phyloP scores from a whole-genome alignment of 2,113 vertebrate genomes.

The Sigmodon hispidus region DNA sequence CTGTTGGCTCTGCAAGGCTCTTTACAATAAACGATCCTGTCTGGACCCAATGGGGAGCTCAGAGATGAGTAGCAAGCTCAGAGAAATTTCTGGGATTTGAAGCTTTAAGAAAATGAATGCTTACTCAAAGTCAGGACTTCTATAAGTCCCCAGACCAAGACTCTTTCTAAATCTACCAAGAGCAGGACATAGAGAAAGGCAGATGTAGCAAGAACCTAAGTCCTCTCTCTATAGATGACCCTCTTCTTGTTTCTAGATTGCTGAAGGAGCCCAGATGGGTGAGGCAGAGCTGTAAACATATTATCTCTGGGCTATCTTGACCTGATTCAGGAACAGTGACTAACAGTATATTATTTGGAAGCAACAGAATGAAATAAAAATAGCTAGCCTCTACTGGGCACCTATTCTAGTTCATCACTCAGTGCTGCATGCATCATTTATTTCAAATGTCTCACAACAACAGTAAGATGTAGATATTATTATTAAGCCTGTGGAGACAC shows the following conservation, averaged over 20 bases:
- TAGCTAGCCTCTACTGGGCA: background rate
- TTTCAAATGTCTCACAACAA: background rate
- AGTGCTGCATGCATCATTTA: slow-evolving; percentile 13
- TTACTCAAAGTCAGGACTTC: no score
- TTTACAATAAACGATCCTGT: background rate
- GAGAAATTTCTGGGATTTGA: background rate
- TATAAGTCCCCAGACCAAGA: accelerated
- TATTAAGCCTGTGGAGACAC: background rate
- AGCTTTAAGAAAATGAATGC: background rate
- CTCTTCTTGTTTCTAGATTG: background rate
- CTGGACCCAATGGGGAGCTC: background rate
- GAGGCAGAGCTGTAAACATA: background rate
- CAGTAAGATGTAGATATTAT: background rate
- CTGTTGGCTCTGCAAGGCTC: background rate
- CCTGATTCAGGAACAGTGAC: background rate
- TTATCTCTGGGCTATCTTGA: background rate
- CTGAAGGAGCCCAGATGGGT: background rate
- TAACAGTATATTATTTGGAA: slow-evolving; percentile 35
- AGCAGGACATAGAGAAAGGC: background rate
- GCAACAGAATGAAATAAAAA: slow-evolving; percentile 17
- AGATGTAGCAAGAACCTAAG: accelerated
- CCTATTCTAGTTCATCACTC: background rate
- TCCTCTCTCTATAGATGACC: background rate
- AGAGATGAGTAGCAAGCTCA: background rate
- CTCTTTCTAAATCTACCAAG: background rate